A percentile compares a stretch with the other conserved stretches of the same genome.
Evolutionary conservation across 37 sponge, comb jelly and placozoan genomes (phyloP).

Genomic region (Chondrilla cf. caribensis): DNA sequence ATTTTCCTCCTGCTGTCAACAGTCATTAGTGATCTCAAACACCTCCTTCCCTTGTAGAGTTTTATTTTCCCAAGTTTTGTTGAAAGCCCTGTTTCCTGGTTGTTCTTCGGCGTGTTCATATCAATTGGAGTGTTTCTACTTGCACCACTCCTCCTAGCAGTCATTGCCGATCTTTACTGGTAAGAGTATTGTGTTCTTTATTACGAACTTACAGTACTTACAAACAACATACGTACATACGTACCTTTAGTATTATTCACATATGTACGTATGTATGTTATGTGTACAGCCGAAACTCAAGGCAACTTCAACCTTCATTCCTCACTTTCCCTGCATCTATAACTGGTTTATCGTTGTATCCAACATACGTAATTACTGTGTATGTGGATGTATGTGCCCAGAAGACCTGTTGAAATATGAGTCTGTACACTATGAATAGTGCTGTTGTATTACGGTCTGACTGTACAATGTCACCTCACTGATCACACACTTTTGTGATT

Average conservation of each 20-base stretch:
- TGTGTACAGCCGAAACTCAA: too few relatives aligned
- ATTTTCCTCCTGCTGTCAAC: too few relatives aligned
- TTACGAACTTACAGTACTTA: slow-evolving; percentile 25
- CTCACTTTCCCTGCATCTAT: too few relatives aligned
- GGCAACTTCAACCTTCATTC: too few relatives aligned
- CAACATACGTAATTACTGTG: too few relatives aligned
- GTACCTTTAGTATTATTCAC: neutral
- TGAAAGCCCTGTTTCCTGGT: neutral
- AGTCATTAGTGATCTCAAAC: too few relatives aligned
- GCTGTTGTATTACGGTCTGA: neutral
- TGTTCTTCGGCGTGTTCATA: slow-evolving; percentile 52
- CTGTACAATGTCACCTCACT: neutral
- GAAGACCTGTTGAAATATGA: too few relatives aligned
- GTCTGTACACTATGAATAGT: too few relatives aligned
- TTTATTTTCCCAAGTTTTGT: slow-evolving; percentile 15
- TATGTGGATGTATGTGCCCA: too few relatives aligned
- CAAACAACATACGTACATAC: slow-evolving; percentile 6
- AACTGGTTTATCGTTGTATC: too few relatives aligned
- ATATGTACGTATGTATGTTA: neutral
- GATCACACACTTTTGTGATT: too few relatives aligned
- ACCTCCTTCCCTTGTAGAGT: neutral
- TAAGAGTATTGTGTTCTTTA: slow-evolving; percentile 26
- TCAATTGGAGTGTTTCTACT: slow-evolving; percentile 69
- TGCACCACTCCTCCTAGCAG: slow-evolving; percentile 66
- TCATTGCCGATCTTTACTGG: slow-evolving; percentile 81